Evolutionary conservation across 2,888 invertebrate species (phyloP), one percentile per base, ranked within the genome.

Genomic region (Ypsolopha sequella): DNA sequence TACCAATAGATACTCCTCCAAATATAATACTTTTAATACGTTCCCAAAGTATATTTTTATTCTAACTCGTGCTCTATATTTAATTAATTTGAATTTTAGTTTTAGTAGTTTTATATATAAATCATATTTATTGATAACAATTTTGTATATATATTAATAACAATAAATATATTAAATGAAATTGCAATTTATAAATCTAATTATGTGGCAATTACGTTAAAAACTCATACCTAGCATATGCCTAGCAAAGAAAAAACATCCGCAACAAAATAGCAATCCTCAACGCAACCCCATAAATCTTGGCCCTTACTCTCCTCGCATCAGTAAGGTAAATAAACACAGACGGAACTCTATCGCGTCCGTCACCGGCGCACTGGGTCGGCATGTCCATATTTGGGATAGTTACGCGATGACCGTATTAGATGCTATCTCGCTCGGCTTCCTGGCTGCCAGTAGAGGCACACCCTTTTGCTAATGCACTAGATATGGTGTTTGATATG

Each of bases 321-420:
- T 43, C 43, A 24, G 43, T 43, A 45, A 45, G 33, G 47, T 14
- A 70, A 68, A 71, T 66, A 59, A 65, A 61, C 67, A 60, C 58
- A 76, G 73, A 73, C 84, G 82, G 84, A 82, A 78, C 81, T 77
- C 24, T 4, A 4, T 24, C 24, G 2, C 24, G 24, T 24, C 24
- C 24, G n/a, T 77, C 75, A 76, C 69, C 71, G 65, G 68, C 59
- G 60, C 64, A 78, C 73, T 77, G 67, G 79, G 80, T 74, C 79
- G 73, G 6, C 60, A 53, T 60, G 53, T 64, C 84, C 82, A 74
- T 82, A 70, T 81, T 79, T 69, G 81, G 77, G 53, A 54, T 54
- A 57, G 57, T 60, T 67, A 69, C 72, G 68, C 61, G 71, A 60
- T 71, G 68, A 73, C 73, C 75, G 80, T 73, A 71, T 77, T 79